Base-by-base conservation (phyloP, 2,888 invertebrate species). In the Troides oblongomaculatus region DNA sequence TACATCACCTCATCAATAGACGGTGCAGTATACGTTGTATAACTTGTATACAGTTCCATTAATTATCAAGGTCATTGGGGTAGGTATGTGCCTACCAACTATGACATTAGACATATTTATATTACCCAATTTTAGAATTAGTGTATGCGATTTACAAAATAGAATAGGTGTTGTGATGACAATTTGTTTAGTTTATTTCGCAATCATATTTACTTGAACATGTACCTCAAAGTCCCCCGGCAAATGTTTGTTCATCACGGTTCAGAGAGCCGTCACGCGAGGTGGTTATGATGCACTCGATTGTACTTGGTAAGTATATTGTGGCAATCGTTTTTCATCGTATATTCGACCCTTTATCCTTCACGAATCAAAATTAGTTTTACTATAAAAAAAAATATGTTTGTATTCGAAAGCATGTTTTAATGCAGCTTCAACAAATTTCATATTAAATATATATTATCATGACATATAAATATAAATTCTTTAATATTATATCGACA, bases 181-280 rank as follows among this genome's bases (percentile, higher is more conserved):
- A 50, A 50, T 2, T 50, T 50, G 50, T 50, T 50, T 50, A 50
- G 12, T 50, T 50, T 12, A 18, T 50, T 17, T 50, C 50, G 50
- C 50, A 50, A 50, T 50, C 12, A 53, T 65, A 59, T 56, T 64
- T n/a, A 65, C 61, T 39, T 65, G 12, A 68, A 66, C 21, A 58
- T 66, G n/a, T 65, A 50, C 23, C 59, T 50, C 62, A 66, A 66
- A 68, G 68, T 68, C 25, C 66, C 62, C 77, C 69, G 68, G 23
- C 67, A 62, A 60, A 74, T 75, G 77, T 78, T 77, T 77, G 81
- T 76, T 78, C 77, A 82, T 74, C 87, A 89, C 86, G 90, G 89
- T 89, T 90, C 90, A 89, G 84, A 75, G 79, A 75, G 71, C 61
- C 72, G 90, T 89, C 87, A 90, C 86, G 90, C 85, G 73, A 82